Evolutionary conservation across 2,888 invertebrate species (phyloP), one percentile per base, ranked within the genome.

Genomic region (Escarpia spicata): DNA sequence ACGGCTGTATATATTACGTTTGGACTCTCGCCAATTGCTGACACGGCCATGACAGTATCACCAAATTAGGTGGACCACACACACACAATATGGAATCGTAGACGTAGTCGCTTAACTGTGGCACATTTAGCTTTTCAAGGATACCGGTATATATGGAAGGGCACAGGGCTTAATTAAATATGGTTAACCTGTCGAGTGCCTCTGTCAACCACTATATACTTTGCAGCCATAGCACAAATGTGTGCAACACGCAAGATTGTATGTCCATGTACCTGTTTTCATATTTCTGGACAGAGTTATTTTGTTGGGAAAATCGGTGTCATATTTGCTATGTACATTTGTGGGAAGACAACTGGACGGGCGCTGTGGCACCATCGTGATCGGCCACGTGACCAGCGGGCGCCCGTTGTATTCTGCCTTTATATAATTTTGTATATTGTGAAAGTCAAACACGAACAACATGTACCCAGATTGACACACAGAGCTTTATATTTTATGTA

Each of bases 61-160:
- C 75, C 75, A 75, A 75, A 75, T n/a, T 75, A 75, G 75, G 26
- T 75, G 75, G n/a, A 75, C 75, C 75, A 26, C 75, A 75, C 75
- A 75, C 75, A 75, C 75, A 26, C 6, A 26, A 19, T 75, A 19
- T 75, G 26, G 26, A 75, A 75, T 26, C 19, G n/a, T 75, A 75
- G 75, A 75, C 26, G 75, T 75, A 75, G 75, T 75, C 75, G 75
- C 75, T 75, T 75, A 75, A 75, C 75, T 75, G n/a, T 75, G 75
- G 75, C 75, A 75, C 75, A 26, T 75, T 75, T 75, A 75, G 75
- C 75, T 75, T 75, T 75, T 75, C 75, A 75, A 75, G 75, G 75
- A 75, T 75, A 75, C 75, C n/a, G 75, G 75, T 75, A 75, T 75
- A 75, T 75, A 75, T 75, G 75, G 75, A 75, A 19, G 75, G 75